A percentile compares a stretch with the other conserved stretches of the same genome.
phyloP scores from a whole-genome alignment of 2,797 vertebrate genomes.

The Amblyopsis hoosieri region DNA sequence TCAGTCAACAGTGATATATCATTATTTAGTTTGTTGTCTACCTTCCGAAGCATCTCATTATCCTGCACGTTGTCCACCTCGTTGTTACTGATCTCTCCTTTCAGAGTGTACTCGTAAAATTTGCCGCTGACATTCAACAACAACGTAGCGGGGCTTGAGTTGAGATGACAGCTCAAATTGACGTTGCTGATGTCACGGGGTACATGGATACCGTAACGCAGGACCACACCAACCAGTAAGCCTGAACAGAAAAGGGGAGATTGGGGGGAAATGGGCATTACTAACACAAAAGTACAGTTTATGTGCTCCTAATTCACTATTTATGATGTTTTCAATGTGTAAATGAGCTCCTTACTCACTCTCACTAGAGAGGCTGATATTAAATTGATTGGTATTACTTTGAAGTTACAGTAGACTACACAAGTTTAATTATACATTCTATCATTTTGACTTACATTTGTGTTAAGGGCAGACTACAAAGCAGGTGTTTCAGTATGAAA shows the following conservation, averaged over 20 bases:
- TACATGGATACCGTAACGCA: slow-evolving; percentile 93
- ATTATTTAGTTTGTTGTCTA: slow-evolving; percentile 48
- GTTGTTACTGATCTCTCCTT: slow-evolving; percentile 87
- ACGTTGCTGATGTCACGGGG: slow-evolving; percentile 87
- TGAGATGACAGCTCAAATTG: slow-evolving; percentile 88
- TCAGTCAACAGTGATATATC: too few species aligned
- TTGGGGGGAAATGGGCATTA: not conserved
- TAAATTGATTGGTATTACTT: not conserved
- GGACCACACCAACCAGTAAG: slow-evolving; percentile 89
- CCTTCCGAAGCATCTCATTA: slow-evolving; percentile 98
- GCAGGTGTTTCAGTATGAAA: not conserved
- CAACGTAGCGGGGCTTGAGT: slow-evolving; percentile 89
- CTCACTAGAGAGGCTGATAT: too few species aligned
- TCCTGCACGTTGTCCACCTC: slow-evolving; percentile 87
- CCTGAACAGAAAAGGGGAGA: slow-evolving; percentile 69
- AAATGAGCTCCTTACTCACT: too few species aligned
- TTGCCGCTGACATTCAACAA: slow-evolving; percentile 93
- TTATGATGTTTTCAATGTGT: too few species aligned
- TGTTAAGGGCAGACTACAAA: not conserved
- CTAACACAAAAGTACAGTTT: not conserved
- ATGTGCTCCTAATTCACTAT: too few species aligned
- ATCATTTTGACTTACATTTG: too few species aligned
- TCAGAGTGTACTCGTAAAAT: slow-evolving; percentile 95
- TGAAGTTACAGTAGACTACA: not conserved
- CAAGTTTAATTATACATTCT: too few species aligned